phyloP scores from a whole-genome alignment of 2,888 invertebrate species.

The Cryptops parisi region DNA sequence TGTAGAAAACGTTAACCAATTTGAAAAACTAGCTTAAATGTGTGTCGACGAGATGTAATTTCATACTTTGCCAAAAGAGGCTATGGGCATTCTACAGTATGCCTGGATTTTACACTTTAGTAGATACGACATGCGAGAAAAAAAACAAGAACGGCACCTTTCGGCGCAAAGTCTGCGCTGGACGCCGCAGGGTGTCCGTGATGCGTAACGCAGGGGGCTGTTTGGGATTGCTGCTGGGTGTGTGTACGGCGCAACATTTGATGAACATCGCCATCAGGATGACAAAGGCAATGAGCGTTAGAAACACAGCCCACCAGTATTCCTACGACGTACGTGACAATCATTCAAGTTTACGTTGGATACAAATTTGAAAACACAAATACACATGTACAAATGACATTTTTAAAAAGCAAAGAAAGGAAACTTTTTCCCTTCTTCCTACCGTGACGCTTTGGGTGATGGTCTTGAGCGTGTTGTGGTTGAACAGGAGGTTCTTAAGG shows the following conservation, averaged over 20 bases:
- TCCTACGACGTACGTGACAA: conserved; percentile 45
- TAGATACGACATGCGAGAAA: neutral
- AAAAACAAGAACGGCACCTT: conserved; percentile 60
- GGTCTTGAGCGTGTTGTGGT: conserved; percentile 69
- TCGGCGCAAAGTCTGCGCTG: conserved; percentile 77
- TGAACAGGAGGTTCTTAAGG: conserved; percentile 87
- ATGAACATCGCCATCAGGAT: conserved; percentile 97
- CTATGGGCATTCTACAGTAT: too few relatives aligned
- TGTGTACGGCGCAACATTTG: conserved; percentile 99
- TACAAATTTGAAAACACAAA: too few relatives aligned
- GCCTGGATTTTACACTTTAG: too few relatives aligned
- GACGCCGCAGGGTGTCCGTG: conserved; percentile 76
- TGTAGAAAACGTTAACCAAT: too few relatives aligned
- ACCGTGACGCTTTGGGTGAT: conserved; percentile 86
- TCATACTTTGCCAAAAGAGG: too few relatives aligned
- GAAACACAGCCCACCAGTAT: conserved; percentile 88
- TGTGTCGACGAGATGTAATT: too few relatives aligned
- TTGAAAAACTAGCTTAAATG: too few relatives aligned
- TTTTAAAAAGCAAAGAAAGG: neutral
- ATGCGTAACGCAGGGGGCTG: conserved; percentile 86
- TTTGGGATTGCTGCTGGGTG: conserved; percentile 97
- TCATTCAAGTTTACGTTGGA: neutral
- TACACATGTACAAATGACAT: too few relatives aligned
- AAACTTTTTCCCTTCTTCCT: too few relatives aligned
- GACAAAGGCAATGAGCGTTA: conserved; percentile 80